phyloP scores from a whole-genome alignment of 2,113 vertebrate genomes.

The Hymenochirus boettgeri region DNA sequence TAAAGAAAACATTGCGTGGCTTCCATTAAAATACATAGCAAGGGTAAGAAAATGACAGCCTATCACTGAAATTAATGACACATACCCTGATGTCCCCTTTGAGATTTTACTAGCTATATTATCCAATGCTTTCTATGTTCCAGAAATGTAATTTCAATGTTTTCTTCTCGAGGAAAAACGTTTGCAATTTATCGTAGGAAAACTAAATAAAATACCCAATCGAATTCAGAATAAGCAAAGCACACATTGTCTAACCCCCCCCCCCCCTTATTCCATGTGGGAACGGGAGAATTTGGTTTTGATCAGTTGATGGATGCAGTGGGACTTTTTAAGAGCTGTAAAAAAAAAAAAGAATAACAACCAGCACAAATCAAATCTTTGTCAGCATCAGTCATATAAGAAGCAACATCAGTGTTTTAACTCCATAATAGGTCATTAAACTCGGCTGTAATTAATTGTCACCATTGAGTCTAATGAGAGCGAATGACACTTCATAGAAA shows the following conservation, averaged over 20 bases:
- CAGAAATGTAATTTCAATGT: constrained; percentile 47
- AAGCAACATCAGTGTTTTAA: constrained; percentile 70
- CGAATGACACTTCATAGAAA: constrained; percentile 76
- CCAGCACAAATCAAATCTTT: constrained; percentile 73
- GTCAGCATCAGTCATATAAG: constrained; percentile 64
- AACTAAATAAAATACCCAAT: constrained; percentile 59
- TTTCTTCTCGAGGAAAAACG: constrained; percentile 66
- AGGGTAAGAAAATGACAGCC: neutral
- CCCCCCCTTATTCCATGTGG: constrained; percentile 62
- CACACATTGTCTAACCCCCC: constrained; percentile 61
- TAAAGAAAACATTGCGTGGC: neutral
- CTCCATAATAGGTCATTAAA: constrained; percentile 75
- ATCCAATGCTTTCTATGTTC: constrained; percentile 24
- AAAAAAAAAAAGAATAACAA: constrained; percentile 65
- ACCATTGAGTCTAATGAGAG: constrained; percentile 71
- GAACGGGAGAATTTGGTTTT: constrained; percentile 75
- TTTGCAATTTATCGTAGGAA: constrained; percentile 58
- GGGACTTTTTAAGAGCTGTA: constrained; percentile 80
- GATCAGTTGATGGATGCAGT: constrained; percentile 80
- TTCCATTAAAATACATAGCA: neutral
- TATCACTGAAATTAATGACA: constrained; percentile 12
- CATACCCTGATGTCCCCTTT: constrained; percentile 12
- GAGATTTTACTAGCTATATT: constrained; percentile 19
- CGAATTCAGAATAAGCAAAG: constrained; percentile 53
- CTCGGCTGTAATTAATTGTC: constrained; percentile 81